Evolutionary conservation across 2,113 vertebrate genomes (phyloP).

Genomic region (Grus americana): DNA sequence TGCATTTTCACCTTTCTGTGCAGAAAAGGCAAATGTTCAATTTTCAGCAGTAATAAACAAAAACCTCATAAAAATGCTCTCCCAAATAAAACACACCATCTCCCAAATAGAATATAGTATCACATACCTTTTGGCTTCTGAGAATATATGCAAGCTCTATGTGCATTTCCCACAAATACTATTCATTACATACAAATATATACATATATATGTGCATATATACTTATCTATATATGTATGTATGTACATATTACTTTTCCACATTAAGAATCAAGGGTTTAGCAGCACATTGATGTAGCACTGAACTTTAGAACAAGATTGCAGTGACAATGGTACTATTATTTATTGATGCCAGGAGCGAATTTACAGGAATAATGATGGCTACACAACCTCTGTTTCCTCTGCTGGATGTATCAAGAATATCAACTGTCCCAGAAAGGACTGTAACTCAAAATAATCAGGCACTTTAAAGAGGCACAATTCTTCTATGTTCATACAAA

Average conservation of each 20-base stretch:
- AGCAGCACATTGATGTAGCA: neutral
- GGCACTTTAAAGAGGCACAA: neutral
- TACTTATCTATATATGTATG: fast-evolving
- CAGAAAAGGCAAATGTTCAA: neutral
- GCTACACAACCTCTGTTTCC: constrained; percentile 22
- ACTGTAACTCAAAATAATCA: neutral
- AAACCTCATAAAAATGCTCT: neutral
- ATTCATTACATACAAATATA: no score
- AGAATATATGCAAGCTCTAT: neutral
- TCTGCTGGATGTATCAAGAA: constrained; percentile 16
- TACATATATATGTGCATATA: fast-evolving
- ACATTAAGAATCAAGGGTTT: neutral
- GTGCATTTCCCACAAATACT: neutral
- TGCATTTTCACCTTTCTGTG: neutral
- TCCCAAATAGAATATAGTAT: neutral
- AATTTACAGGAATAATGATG: neutral
- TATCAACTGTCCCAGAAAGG: neutral
- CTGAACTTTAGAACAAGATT: neutral
- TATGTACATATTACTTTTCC: neutral
- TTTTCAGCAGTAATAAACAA: neutral
- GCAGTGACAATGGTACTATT: neutral
- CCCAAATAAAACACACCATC: neutral
- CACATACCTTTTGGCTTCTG: neutral
- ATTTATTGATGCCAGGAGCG: neutral
- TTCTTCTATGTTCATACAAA: neutral